Base-by-base conservation (phyloP, 2,113 vertebrate genomes). In the Panthera uncia region DNA sequence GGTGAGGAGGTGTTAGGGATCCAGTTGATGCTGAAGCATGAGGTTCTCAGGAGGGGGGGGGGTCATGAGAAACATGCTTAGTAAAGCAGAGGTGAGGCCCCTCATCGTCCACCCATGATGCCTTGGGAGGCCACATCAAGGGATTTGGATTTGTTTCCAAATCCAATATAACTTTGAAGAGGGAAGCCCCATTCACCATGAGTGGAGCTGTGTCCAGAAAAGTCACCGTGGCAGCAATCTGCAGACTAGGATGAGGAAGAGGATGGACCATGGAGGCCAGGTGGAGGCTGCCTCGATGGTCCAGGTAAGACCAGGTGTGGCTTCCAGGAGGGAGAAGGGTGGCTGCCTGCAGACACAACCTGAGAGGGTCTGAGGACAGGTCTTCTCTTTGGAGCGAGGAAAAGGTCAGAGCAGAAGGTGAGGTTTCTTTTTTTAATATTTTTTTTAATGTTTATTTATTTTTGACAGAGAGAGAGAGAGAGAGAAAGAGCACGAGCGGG, bases 1-100 rank as follows among this genome's bases (percentile, higher is more conserved):
- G 55, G 7, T 1, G 27, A 38, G 41, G 76, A 33, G 31, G 36
- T 0, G 2, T 15, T 4, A 15, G 41, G 52, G 74, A 5, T 7
- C 38, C 15, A 2, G 0, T 0, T 5, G 65, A 23, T 1, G 7
- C 21, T 0, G 15, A 25, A 11, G 15, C 13, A 11, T 5, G 29
- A 50, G 61, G 45, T 4, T 52, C 71, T 81, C 27, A 15, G 78
- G 19, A 86, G 45, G 45, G 4, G 7, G 4, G 7, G 36, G 21
- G 57, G 45, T 84, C 45, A 31, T 0, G 19, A 45, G 27, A 83
- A 79, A 4, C 2, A 0, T 55, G 36, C 3, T 38, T 9, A 69
- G 92, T 25, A 52, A 86, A 92, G 63, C 52, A 63, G 71, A 95
- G 41, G 31, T 8, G 23, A 19, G 81, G 33, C 48, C 48, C 84